A percentile compares a stretch with the other conserved stretches of the same genome.
phyloP scores from a whole-genome alignment of 2,888 invertebrate genomes.

The Altica lythri region DNA sequence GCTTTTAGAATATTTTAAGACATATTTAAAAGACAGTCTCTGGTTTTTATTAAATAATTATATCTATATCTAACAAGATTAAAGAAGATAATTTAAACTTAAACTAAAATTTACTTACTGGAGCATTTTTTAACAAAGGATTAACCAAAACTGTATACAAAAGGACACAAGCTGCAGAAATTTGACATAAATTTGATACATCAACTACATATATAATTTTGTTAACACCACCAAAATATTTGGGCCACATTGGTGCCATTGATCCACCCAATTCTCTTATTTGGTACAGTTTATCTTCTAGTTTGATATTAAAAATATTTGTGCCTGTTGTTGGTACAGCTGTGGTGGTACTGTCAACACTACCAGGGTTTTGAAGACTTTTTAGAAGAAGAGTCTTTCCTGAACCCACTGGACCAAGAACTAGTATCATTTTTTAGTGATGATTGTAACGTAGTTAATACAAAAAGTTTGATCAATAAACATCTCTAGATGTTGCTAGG shows the following conservation, averaged over 20 bases:
- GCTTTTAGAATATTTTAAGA: too few species aligned
- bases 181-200: constrained; percentile 83
- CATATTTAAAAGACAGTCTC: too few species aligned
- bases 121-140: constrained; percentile 68
- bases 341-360: constrained; percentile 75
- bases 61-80: too few species aligned
- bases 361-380: constrained; percentile 70
- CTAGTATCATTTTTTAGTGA: too few species aligned
- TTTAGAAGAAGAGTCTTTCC: constrained; percentile 82
- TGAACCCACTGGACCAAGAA: constrained; percentile 78
- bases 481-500: too few species aligned
- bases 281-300: constrained; percentile 42
- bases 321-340: constrained; percentile 82
- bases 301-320: constrained; percentile 70
- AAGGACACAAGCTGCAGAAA: constrained; percentile 81
- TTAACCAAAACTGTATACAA: constrained; percentile 78
- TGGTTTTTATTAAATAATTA: too few species aligned
- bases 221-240: constrained; percentile 69
- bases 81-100: neutral
- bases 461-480: too few species aligned
- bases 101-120: constrained; percentile 57
- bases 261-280: constrained; percentile 74
- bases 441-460: too few species aligned
- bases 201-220: constrained; percentile 83
- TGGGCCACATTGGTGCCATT: constrained; percentile 82